Base-by-base conservation (phyloP, 2,888 invertebrate species). In the Cacoxenus indagator region DNA sequence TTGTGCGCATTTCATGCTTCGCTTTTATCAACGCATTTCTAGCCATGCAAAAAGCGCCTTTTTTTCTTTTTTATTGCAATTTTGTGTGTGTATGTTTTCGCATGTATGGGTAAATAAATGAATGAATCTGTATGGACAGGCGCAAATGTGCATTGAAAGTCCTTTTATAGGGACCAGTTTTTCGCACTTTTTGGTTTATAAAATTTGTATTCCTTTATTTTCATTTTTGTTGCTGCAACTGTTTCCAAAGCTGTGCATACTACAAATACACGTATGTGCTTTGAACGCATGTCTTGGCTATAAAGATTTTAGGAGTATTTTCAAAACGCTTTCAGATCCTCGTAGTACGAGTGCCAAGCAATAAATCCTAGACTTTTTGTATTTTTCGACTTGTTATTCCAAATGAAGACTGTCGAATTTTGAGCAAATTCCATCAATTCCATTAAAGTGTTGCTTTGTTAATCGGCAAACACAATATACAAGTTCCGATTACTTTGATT, bases 91-190 rank as follows among this genome's bases (percentile, higher is more conserved):
- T 57, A 5, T 17, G 57, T n/a, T 14, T 55, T 11, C 27, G 19
- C 46, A 17, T n/a, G 45, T 43, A 65, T 22, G 48, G 11, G 51
- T 46, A 43, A 43, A 46, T 31, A 61, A 46, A 29, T 67, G 61
- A 61, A 27, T 59, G 67, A 55, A 61, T 59, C 65, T 72, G 72
- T 68, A 68, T 70, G 69, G 72, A 74, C 65, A 64, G 76, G 82
- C 82, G 78, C 79, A 83, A 83, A 83, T 83, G 81, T 80, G 80
- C 80, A 83, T 75, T 83, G 80, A 83, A 83, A 80, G 75, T 68
- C 83, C 77, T 81, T 77, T 80, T 83, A 79, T 80, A 79, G 73
- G 80, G 74, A 19, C 73, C 79, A 75, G 76, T 72, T 71, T 68
- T 68, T 61, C 67, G 45, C 69, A 57, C 67, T 45, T 46, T 59